Percentiles rank a stretch among this genome's conserved stretches.
These are phyloP conservation scores for Aphidoletes aphidimyza DNA, from an alignment of 2,888 invertebrate species.

Conservation along the genomic window DNA sequence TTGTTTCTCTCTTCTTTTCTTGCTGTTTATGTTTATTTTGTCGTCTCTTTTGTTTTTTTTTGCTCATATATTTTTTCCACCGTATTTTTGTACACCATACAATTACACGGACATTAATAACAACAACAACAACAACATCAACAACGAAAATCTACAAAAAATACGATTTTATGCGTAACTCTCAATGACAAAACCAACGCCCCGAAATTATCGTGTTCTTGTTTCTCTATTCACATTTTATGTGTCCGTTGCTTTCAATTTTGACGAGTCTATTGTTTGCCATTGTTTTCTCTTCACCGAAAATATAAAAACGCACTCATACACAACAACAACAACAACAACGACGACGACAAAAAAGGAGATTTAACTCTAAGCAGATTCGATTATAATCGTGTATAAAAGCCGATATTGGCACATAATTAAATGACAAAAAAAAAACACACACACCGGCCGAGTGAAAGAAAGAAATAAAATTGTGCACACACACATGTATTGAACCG, in stretches of 20 bases:
- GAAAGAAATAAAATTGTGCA: no score
- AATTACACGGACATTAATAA: no score
- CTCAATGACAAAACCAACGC: constrained; percentile 4
- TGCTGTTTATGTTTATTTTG: background rate
- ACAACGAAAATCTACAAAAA: background rate
- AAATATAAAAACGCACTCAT: background rate
- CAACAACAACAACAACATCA: no score
- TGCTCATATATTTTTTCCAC: background rate
- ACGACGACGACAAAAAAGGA: background rate
- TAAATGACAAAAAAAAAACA: no score
- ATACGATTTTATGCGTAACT: constrained; percentile 26
- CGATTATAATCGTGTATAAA: background rate
- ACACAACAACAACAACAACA: no score
- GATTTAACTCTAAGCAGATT: constrained; percentile 22
- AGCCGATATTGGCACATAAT: background rate
- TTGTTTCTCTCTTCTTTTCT: background rate
- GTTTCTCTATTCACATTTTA: background rate
- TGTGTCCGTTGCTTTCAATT: background rate
- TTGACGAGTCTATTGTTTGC: constrained; percentile 36
- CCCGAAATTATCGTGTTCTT: constrained; percentile 39
- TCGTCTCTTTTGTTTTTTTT: no score
- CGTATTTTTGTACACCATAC: background rate
- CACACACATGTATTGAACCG: no score
- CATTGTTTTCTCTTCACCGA: background rate
- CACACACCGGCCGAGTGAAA: no score